A percentile compares a stretch with the other conserved stretches of the same genome.
Evolutionary conservation across 2,113 vertebrate species (phyloP).

Genomic region (Dermatemys mawii): DNA sequence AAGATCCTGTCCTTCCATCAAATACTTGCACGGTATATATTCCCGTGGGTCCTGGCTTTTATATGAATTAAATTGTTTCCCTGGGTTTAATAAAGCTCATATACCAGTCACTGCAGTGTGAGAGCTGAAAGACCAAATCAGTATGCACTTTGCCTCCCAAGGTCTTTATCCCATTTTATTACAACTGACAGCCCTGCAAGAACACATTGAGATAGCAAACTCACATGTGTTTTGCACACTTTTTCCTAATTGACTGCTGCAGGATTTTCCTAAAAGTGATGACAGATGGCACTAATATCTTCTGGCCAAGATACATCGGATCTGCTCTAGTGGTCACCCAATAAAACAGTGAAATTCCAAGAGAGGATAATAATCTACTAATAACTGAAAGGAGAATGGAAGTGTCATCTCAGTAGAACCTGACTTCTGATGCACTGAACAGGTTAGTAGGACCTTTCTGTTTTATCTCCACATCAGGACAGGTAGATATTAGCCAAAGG

Average conservation of each 20-base stretch:
- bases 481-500: neutral
- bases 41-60: neutral
- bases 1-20: neutral
- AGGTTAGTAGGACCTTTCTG: neutral
- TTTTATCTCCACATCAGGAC: neutral
- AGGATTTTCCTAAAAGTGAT: slow-evolving; percentile 8
- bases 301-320: neutral
- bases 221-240: slow-evolving; percentile 33
- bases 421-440: neutral
- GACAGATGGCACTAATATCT: neutral
- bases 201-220: neutral
- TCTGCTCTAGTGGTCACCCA: neutral
- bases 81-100: slow-evolving; percentile 27
- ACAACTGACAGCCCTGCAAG: slow-evolving; percentile 5
- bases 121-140: slow-evolving; percentile 11
- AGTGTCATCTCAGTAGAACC: neutral
- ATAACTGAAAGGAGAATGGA: neutral
- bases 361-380: neutral
- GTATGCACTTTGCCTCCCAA: slow-evolving; percentile 16
- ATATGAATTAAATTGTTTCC: neutral
- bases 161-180: slow-evolving; percentile 16
- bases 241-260: neutral
- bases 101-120: neutral
- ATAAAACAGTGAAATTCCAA: neutral
- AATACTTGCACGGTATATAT: neutral